phyloP scores from a whole-genome alignment of 2,888 invertebrate species.

The Aromia moschata region DNA sequence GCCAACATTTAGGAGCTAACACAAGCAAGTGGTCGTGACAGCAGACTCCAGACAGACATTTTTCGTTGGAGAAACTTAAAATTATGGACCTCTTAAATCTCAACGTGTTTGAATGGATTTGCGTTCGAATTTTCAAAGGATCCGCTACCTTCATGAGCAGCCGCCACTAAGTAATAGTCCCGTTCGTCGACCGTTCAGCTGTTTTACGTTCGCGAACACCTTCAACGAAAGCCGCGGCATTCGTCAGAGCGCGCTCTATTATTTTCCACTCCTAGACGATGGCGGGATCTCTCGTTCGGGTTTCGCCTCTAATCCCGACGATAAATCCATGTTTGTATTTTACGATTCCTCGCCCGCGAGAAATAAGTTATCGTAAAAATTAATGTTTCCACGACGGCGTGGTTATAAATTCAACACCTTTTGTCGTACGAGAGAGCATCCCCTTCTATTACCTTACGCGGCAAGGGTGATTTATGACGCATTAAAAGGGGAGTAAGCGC shows the following conservation, averaged over 20 bases:
- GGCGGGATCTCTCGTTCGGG: constrained; percentile 11
- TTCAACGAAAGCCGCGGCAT: constrained; percentile 4
- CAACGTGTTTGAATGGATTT: too few relatives aligned
- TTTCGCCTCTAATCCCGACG: constrained; percentile 15
- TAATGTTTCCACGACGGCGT: constrained; percentile 15
- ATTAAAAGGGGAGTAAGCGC: not conserved
- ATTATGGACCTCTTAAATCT: too few relatives aligned
- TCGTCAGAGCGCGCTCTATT: constrained; percentile 3
- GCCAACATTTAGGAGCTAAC: too few relatives aligned
- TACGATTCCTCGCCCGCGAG: constrained; percentile 23
- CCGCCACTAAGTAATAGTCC: too few relatives aligned
- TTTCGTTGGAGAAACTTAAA: too few relatives aligned
- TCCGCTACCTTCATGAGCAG: too few relatives aligned
- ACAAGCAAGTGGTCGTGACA: too few relatives aligned
- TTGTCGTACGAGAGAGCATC: constrained; percentile 28
- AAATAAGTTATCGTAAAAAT: constrained; percentile 30
- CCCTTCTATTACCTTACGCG: constrained; percentile 24
- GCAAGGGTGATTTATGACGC: constrained; percentile 25
- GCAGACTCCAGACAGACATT: too few relatives aligned
- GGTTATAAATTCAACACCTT: constrained; percentile 28
- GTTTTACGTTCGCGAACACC: not conserved
- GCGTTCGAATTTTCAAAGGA: too few relatives aligned
- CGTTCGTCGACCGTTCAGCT: not conserved
- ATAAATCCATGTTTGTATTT: constrained; percentile 27
- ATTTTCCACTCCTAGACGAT: not conserved